Percentiles rank a stretch among this genome's conserved stretches.
These are phyloP conservation scores for Neogale vison DNA, from an alignment of 2,113 vertebrate species.

Conservation along the genomic window DNA sequence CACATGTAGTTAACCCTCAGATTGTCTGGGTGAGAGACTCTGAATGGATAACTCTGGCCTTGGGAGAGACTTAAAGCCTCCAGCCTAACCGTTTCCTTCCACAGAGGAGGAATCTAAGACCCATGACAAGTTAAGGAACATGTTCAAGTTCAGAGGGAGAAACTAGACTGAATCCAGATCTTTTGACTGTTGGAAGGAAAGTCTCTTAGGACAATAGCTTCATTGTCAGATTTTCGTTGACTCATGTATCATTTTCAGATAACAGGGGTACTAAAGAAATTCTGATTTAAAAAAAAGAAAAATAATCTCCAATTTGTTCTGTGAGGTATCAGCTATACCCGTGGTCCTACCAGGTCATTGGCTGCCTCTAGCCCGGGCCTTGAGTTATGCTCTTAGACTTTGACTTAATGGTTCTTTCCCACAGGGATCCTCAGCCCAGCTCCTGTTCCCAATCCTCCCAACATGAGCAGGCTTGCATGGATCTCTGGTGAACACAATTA, in stretches of 20 bases:
- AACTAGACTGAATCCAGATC: not conserved
- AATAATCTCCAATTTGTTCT: not conserved
- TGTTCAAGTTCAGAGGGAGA: not conserved
- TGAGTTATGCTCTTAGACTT: not conserved
- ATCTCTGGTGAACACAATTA: not conserved
- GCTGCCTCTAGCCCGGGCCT: not conserved
- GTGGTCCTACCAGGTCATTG: not conserved
- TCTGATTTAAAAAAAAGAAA: not conserved
- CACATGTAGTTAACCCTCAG: not conserved
- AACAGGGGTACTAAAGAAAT: not conserved
- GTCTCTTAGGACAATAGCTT: not conserved
- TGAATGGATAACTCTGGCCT: too few species aligned
- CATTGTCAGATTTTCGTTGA: not conserved
- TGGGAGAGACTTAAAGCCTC: not conserved
- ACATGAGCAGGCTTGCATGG: not conserved
- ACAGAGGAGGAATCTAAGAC: not conserved
- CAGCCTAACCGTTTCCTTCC: not conserved
- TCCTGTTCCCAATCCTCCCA: not conserved
- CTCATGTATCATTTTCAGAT: not conserved
- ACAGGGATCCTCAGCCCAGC: too few species aligned
- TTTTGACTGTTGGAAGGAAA: not conserved
- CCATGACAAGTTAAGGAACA: not conserved
- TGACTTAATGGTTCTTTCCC: not conserved
- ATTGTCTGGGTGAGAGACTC: not conserved
- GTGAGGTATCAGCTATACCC: not conserved